Percentiles rank a stretch among this genome's conserved stretches.
Conservation (phyloP, 2,888 invertebrate species). For the Gibbula magus region DNA sequence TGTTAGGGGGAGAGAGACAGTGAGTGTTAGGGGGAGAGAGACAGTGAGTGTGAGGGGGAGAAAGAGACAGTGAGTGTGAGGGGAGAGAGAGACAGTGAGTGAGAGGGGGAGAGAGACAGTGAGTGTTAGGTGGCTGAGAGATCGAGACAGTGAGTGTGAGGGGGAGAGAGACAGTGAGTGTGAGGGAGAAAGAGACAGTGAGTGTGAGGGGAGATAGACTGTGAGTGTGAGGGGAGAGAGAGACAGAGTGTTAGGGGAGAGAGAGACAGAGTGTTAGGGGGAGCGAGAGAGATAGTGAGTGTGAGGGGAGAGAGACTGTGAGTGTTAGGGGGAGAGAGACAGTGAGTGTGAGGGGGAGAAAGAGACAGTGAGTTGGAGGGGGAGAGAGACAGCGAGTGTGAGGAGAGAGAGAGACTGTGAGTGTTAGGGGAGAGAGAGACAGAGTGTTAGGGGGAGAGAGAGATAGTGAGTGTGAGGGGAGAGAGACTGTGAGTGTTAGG, state of each 20-base stretch:
- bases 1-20: too few relatives aligned
- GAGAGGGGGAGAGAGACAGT: background rate
- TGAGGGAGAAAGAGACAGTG: background rate
- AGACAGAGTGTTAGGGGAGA: background rate
- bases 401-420: background rate
- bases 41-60: too few relatives aligned
- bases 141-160: conserved; percentile 2
- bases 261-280: too few relatives aligned
- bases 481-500: too few relatives aligned
- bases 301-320: too few relatives aligned
- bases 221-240: background rate
- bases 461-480: background rate
- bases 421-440: background rate
- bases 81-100: background rate
- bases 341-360: too few relatives aligned
- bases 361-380: background rate
- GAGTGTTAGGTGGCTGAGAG: background rate
- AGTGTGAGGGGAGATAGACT: background rate
- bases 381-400: background rate
- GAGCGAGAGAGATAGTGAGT: too few relatives aligned
- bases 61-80: too few relatives aligned
- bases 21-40: too few relatives aligned
- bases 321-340: background rate
- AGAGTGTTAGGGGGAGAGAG: background rate
- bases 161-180: background rate